Evolutionary conservation across 2,888 invertebrate species (phyloP), one percentile per base, ranked within the genome.

Genomic region (Lysandra bellargus): DNA sequence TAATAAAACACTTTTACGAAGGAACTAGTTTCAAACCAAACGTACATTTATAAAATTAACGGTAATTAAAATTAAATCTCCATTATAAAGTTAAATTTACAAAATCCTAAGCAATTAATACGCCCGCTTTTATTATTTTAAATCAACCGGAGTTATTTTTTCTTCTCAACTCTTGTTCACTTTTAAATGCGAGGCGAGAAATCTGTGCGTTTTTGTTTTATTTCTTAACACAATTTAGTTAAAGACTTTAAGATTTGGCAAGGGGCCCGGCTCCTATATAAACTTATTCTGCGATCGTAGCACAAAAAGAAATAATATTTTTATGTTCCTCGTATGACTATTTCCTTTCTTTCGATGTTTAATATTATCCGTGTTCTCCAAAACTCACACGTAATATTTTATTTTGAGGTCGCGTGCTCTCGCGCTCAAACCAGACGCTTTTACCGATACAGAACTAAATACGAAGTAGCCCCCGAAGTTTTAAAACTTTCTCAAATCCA

Each of bases 161-260:
- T 80, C 77, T 79, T 80, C 78, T 80, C 80, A 79, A 72, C 75
- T 78, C 78, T 81, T 74, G 74, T 81, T 79, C 80, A 81, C 79
- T 49, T 75, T 75, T 75, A 81, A 80, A 82, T 82, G 81, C 82
- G 80, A 80, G 79, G 78, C 81, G 80, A 82, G 80, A 81, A 82
- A 80, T 82, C 82, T 80, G 80, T 81, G 82, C 81, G 82, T 83
- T 83, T 83, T 83, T 83, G 82, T 83, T 84, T 83, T 82, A 83
- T 83, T 82, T 82, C 81, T 84, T 83, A 84, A 83, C 82, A 81
- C 82, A 82, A 84, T 84, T 83, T 82, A 82, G 80, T 82, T 82
- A 84, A 84, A 82, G 81, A 82, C 83, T 84, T 82, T 83, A 81
- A 83, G 84, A 84, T 83, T 84, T 84, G 83, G 83, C 84, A 83